Conservation (phyloP, 2,888 invertebrate species). For the Tachina grossa region DNA sequence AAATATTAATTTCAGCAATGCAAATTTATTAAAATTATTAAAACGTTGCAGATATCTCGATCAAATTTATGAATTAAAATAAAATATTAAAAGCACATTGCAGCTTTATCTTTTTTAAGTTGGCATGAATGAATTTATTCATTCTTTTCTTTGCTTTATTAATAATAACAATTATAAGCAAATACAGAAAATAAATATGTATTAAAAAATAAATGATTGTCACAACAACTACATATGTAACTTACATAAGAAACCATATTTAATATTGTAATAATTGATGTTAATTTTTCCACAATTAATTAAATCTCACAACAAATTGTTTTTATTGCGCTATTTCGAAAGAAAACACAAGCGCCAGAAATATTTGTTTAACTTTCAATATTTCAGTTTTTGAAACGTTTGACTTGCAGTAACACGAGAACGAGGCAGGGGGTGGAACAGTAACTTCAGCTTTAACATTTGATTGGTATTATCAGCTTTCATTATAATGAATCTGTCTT, state of each 20-base stretch:
- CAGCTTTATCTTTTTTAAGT: not conserved
- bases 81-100: not conserved
- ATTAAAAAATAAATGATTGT: not conserved
- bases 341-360: constrained; percentile 5
- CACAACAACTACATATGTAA: not conserved
- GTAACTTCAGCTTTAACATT: constrained; percentile 28
- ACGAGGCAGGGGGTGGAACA: not conserved
- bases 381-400: not conserved
- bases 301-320: constrained; percentile 48
- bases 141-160: not conserved
- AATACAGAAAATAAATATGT: constrained; percentile 6
- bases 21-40: no score
- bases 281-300: constrained; percentile 62
- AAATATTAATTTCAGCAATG: no score
- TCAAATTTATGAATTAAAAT: no score
- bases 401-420: not conserved
- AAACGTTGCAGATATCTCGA: no score
- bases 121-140: not conserved
- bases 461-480: constrained; percentile 35
- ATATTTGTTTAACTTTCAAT: not conserved
- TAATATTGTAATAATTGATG: constrained; percentile 49
- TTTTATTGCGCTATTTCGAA: constrained; percentile 56
- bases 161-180: not conserved
- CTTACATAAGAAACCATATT: constrained; percentile 22
- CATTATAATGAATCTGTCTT: constrained; percentile 38